These are phyloP conservation scores for Regulus satrapa DNA, from an alignment of 2,113 vertebrate genomes.

Conservation along the genomic window DNA sequence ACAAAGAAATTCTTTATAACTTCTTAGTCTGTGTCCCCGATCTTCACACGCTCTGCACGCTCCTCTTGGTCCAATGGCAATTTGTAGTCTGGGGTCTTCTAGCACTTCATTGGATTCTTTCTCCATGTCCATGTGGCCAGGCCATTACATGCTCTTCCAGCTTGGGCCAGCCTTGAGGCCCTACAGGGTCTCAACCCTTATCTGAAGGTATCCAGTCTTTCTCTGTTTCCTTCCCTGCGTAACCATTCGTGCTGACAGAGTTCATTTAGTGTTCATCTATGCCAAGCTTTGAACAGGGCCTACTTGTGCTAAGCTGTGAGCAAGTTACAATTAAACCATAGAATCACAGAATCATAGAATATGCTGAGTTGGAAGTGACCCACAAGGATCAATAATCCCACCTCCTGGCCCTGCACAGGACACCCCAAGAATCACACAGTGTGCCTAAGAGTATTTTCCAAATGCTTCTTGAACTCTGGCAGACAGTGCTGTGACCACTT, in stretches of 20 bases:
- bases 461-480: too few species aligned
- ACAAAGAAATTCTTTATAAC: neutral
- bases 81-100: neutral
- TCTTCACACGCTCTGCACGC: neutral
- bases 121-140: neutral
- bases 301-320: neutral
- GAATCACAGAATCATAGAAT: neutral
- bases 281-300: neutral
- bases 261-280: neutral
- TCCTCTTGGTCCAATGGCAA: neutral
- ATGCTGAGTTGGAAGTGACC: neutral
- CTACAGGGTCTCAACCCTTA: neutral
- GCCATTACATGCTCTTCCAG: neutral
- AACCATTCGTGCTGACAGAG: neutral
- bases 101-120: neutral
- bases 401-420: neutral
- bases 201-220: neutral
- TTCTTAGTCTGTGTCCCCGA: neutral
- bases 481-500: too few species aligned
- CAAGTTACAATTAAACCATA: neutral
- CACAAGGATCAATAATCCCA: neutral
- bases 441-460: too few species aligned
- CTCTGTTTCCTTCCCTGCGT: neutral
- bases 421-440: neutral
- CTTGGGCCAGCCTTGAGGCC: neutral